Percentiles rank a stretch among this genome's conserved stretches.
Conservation (phyloP, 1,140 invertebrate genomes). For the Zaprionus kolodkinae region DNA sequence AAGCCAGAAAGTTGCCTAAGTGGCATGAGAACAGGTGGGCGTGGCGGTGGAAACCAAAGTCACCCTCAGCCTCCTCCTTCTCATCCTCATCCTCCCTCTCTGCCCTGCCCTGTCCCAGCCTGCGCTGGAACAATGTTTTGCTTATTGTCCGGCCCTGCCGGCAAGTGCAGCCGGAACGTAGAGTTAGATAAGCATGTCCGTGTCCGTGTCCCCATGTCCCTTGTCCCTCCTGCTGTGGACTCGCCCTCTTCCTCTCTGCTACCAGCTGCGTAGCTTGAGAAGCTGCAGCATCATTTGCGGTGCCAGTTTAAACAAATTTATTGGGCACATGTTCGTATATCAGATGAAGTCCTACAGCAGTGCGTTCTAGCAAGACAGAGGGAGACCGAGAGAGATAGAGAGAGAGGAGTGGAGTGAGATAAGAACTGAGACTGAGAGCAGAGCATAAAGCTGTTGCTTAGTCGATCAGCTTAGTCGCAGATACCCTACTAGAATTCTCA, state of each 20-base stretch:
- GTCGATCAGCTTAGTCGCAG: no score
- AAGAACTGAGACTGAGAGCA: no score
- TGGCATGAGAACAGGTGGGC: slow-evolving; percentile 14
- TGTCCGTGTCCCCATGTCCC: not conserved
- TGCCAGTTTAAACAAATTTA: slow-evolving; percentile 46
- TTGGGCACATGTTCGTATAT: slow-evolving; percentile 16
- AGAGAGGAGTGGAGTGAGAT: not conserved
- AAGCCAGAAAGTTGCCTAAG: slow-evolving; percentile 4
- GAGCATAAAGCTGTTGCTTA: no score
- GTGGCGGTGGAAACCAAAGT: not conserved
- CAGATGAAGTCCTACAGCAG: not conserved
- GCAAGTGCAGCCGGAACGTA: slow-evolving; percentile 23
- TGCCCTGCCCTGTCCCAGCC: not conserved
- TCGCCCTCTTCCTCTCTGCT: not conserved
- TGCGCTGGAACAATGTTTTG: slow-evolving; percentile 21
- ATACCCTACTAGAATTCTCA: no score
- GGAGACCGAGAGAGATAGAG: not conserved
- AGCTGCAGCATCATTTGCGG: slow-evolving; percentile 50
- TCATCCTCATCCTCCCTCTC: not conserved
- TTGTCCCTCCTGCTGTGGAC: not conserved
- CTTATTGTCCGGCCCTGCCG: slow-evolving; percentile 31
- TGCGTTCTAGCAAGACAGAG: not conserved
- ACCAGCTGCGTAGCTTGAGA: slow-evolving; percentile 11
- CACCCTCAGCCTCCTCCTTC: not conserved
- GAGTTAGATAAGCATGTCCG: slow-evolving; percentile 38